Evolutionary conservation across 2,113 vertebrate genomes (phyloP), one percentile per base, ranked within the genome.

Genomic region (Arenaria interpres): DNA sequence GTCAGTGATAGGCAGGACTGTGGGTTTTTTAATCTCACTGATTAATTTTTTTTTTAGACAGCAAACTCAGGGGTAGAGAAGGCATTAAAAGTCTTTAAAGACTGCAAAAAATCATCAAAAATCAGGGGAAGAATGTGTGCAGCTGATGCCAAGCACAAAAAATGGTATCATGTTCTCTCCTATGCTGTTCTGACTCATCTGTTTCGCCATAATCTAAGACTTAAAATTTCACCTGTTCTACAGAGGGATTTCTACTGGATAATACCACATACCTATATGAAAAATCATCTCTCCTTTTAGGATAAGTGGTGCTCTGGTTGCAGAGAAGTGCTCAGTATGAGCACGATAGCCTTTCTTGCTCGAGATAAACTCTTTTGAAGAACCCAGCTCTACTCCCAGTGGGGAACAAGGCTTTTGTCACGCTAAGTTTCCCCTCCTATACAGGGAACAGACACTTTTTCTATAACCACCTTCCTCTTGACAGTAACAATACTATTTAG

Each of bases 401-500:
- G 69, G n/a, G 41, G n/a, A 94, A 57, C 30, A 59, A 88, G 39
- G 46, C 23, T 88, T 95, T 87, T 66, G 53, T 45, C 62, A n/a
- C 60, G 69, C 30, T 64, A 43, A 73, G 35, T 83, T 73, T 72
- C 90, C 56, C 68, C 93, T 95, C 59, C 76, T 95, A 35, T 73
- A 93, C 88, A 96, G 71, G 77, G 85, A 89, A 94, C 24, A 95
- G 72, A 73, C 75, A 72, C 24, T 84, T 75, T 25, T 51, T 37
- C 68, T 85, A 92, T 45, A 82, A 62, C 18, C 12, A 71, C 79
- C 78, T 78, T 73, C 71, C 90, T 50, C 30, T 75, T 78, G 80
- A 85, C 51, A 74, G 56, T 59, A 96, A 56, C 67, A 96, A 51
- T 43, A 71, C 46, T 93, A 77, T 56, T 80, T 37, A 90, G 86